Evolutionary conservation across 2,888 invertebrate species (phyloP), one percentile per base, ranked within the genome.

Genomic region (Meganola albula): DNA sequence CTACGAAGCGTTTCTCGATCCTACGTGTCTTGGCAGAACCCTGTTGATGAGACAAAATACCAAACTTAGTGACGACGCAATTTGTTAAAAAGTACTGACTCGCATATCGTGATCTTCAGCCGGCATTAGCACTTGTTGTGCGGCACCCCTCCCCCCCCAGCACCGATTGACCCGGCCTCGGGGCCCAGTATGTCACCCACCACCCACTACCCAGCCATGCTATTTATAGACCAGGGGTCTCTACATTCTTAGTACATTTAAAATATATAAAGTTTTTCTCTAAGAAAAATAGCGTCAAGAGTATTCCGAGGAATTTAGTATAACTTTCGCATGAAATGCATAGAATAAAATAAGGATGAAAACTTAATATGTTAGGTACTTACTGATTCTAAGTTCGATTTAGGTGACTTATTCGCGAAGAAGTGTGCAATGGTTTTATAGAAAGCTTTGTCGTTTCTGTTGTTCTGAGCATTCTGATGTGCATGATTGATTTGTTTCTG

Each of bases 1-100:
- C 85, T 26, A 91, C 87, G 62, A 90, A 91, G 35, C 91, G 85
- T 60, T 91, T 91, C 51, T 89, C 87, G 63, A 90, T 88, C 51
- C 87, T 78, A 45, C 82, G 67, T 18, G 57, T 54, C 41, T 75
- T 74, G 24, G 58, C 46, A 14, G 68, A 39, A 40, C 76, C 72
- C 86, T 86, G 74, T 50, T 49, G 56, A 7, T 20, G 20, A 5
- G n/a, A 59, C 50, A 71, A 72, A 59, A 51, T 39, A 28, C 37
- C 21, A 9, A 40, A 12, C 12, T 53, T 29, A 29, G 35, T 38
- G 10, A 14, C 31, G 14, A 18, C 6, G 11, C 28, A 27, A 8
- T 24, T 31, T 24, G 23, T 32, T 31, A 34, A 24, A 34, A 34
- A 48, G 24, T 24, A 29, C 27, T 26, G 31, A 47, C 42, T 50